Conservation (phyloP, 1,140 invertebrate genomes). For the Drosophila ironensis region DNA sequence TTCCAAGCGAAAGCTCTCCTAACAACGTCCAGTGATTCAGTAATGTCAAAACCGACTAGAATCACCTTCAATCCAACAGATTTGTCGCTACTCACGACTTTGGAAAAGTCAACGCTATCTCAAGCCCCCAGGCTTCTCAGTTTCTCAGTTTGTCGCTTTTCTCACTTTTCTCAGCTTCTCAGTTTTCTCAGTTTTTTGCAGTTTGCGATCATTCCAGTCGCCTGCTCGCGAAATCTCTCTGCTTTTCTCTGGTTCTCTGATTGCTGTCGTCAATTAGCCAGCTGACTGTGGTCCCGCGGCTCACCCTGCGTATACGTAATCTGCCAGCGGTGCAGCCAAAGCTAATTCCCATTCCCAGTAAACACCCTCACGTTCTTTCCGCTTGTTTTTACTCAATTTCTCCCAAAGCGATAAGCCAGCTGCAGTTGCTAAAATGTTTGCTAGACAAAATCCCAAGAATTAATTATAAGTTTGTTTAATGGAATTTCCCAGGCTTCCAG, state of each 20-base stretch:
- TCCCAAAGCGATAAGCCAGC: too few species aligned
- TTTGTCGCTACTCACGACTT: constrained; percentile 48
- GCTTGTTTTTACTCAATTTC: not conserved
- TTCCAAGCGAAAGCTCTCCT: constrained; percentile 47
- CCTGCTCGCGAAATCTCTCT: too few species aligned
- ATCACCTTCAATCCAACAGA: constrained; percentile 60
- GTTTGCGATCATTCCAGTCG: constrained; percentile 27
- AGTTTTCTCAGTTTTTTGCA: constrained; percentile 6
- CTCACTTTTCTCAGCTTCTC: constrained; percentile 27
- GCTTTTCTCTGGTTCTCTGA: constrained; percentile 6
- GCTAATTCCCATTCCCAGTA: constrained; percentile 5
- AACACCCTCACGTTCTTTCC: not conserved
- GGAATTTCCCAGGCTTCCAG: constrained; percentile 2
- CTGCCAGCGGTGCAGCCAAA: constrained; percentile 17
- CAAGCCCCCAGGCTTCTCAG: constrained; percentile 13
- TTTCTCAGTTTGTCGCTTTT: constrained; percentile 20
- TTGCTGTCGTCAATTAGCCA: constrained; percentile 55
- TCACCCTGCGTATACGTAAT: constrained; percentile 64
- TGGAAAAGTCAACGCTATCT: constrained; percentile 54
- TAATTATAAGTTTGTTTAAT: not conserved
- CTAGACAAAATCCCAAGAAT: not conserved
- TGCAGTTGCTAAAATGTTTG: not conserved
- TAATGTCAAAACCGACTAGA: constrained; percentile 29
- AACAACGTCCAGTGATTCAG: constrained; percentile 34
- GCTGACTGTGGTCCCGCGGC: constrained; percentile 29